A percentile compares a stretch with the other conserved stretches of the same genome.
Evolutionary conservation across 2,113 vertebrate genomes (phyloP).

Genomic region (Oreocharis arfaki): DNA sequence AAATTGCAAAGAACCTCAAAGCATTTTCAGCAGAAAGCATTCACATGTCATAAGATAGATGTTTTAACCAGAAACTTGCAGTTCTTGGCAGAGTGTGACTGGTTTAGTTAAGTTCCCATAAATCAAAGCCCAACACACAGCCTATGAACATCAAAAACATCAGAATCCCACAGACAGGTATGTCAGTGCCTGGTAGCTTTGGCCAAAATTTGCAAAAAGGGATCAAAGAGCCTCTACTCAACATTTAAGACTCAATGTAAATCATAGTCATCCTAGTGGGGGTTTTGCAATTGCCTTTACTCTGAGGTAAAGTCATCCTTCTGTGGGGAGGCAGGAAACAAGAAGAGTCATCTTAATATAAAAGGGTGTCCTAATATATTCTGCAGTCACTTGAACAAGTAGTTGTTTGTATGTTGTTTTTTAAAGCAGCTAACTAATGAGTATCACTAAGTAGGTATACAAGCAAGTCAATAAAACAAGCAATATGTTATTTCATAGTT

Average conservation of each 20-base stretch:
- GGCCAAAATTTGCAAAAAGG: not conserved
- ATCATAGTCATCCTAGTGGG: not conserved
- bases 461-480: not conserved
- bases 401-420: not conserved
- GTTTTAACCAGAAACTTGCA: not conserved
- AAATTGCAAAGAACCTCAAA: not conserved
- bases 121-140: not conserved
- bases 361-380: not conserved
- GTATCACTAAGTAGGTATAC: not conserved
- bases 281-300: not conserved
- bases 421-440: not conserved
- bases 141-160: not conserved
- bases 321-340: not conserved
- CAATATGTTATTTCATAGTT: not conserved
- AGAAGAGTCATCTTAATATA: not conserved
- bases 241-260: not conserved
- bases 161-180: not conserved
- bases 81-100: not conserved
- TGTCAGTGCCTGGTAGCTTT: not conserved
- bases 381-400: not conserved
- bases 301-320: not conserved
- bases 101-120: not conserved
- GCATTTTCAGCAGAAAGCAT: not conserved
- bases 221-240: not conserved
- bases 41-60: not conserved